Evolutionary conservation across 2,888 invertebrate genomes (phyloP), one percentile per base, ranked within the genome.

Genomic region (Lampropteryx suffumata): DNA sequence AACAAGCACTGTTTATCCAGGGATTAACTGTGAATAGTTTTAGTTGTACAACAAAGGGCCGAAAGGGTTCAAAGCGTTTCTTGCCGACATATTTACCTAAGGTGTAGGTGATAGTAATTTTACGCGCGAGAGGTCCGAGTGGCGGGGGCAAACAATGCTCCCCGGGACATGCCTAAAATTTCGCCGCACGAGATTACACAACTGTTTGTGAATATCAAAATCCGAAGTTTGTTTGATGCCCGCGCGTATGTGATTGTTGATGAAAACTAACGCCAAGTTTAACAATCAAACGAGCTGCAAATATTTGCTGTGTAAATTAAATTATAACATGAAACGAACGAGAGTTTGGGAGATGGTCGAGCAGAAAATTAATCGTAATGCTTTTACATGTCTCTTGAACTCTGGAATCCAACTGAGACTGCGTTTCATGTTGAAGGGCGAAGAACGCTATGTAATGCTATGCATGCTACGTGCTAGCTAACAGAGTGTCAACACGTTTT

Each of bases 1-100:
- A 90, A 88, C 88, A 83, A 86, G 82, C 82, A 80, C 82, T 89
- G 89, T 89, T 88, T 90, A 88, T 87, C 85, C 87, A 79, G 82
- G 85, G 89, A 89, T 90, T 88, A 89, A 82, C 88, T 82, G 86
- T 79, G 87, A 89, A 90, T 90, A 90, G 89, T 90, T 90, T 88
- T 84, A 88, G 89, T 88, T 85, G 84, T 80, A 89, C 86, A 89
- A 89, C 89, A 90, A 90, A 89, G 89, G 88, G 74, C 79, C 71
- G 74, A 76, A 82, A 86, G 89, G 89, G 89, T 90, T 89, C 89
- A 90, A 90, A 90, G 89, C 84, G 83, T 88, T 88, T 90, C 89
- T 89, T 89, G 88, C 79, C 86, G 84, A 88, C 89, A 90, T 90
- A 90, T 90, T 90, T 90, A 89, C 89, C 84, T 87, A 82, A 84